phyloP scores from a whole-genome alignment of 2,888 invertebrate species.

The Sipha maydis region DNA sequence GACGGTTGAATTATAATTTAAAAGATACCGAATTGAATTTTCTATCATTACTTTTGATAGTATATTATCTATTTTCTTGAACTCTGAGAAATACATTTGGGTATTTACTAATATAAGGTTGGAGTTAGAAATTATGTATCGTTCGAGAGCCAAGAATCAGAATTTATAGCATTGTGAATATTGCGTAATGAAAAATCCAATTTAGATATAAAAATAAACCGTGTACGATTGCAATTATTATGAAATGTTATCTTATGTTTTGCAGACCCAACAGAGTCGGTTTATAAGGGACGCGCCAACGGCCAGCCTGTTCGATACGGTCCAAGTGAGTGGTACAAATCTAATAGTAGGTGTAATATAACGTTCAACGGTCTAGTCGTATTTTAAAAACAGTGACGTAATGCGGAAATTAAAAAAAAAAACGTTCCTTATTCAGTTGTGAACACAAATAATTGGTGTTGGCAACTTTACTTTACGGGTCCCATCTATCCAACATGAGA shows the following conservation, averaged over 20 bases:
- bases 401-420: background rate
- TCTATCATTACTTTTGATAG: no score
- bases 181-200: no score
- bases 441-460: background rate
- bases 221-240: background rate
- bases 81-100: background rate
- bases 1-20: no score
- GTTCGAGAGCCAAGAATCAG: no score
- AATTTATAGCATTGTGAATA: no score
- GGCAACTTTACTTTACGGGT: background rate
- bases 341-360: no score
- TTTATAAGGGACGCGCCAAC: conserved; percentile 44
- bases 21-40: no score
- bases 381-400: background rate
- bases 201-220: background rate
- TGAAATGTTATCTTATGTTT: background rate
- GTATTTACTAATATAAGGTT: background rate
- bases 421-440: background rate
- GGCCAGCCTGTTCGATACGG: conserved; percentile 42
- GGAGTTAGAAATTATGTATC: no score
- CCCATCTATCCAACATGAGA: background rate
- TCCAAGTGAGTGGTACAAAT: conserved; percentile 31
- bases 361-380: background rate
- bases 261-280: conserved; percentile 57
- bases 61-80: no score